These are phyloP conservation scores for Oncorhynchus nerka DNA, from an alignment of 2,113 vertebrate species.

Conservation along the genomic window DNA sequence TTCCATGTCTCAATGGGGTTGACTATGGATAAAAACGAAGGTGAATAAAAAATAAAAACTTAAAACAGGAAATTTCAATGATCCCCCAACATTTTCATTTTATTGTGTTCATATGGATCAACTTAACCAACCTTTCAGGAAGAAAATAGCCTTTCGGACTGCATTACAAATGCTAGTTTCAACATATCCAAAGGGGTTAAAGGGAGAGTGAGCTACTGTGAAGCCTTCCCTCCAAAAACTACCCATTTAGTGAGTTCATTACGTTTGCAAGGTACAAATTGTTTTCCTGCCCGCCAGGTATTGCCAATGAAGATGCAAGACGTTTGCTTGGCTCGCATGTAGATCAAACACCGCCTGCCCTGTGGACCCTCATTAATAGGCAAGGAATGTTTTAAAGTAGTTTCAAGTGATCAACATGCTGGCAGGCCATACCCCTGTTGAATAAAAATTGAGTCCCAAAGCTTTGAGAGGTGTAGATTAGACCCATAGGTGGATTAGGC, in stretches of 20 bases:
- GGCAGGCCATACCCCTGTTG: conserved; percentile 52
- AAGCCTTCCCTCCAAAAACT: conserved; percentile 31
- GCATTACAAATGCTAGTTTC: background rate
- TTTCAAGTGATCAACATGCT: conserved; percentile 51
- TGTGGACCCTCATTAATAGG: conserved; percentile 64
- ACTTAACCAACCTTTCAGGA: background rate
- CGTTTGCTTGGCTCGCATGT: conserved; percentile 29
- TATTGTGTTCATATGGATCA: background rate
- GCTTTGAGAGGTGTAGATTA: conserved; percentile 64
- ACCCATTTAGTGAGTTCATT: conserved; percentile 59
- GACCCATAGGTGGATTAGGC: conserved; percentile 51
- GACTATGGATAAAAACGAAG: conserved; percentile 46
- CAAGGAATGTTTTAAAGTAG: conserved; percentile 59
- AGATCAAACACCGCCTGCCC: conserved; percentile 44
- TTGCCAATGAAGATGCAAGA: conserved; percentile 65
- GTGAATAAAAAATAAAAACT: background rate
- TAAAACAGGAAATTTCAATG: background rate
- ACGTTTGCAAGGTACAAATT: conserved; percentile 65
- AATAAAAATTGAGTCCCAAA: conserved; percentile 64
- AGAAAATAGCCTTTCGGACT: background rate
- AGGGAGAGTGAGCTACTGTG: background rate
- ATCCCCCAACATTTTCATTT: background rate
- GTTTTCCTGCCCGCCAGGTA: conserved; percentile 64
- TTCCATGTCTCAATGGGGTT: conserved; percentile 67
- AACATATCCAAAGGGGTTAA: background rate